These are phyloP conservation scores for Neosilurus hyrtlii DNA, from an alignment of 2,797 vertebrate genomes.

Conservation along the genomic window DNA sequence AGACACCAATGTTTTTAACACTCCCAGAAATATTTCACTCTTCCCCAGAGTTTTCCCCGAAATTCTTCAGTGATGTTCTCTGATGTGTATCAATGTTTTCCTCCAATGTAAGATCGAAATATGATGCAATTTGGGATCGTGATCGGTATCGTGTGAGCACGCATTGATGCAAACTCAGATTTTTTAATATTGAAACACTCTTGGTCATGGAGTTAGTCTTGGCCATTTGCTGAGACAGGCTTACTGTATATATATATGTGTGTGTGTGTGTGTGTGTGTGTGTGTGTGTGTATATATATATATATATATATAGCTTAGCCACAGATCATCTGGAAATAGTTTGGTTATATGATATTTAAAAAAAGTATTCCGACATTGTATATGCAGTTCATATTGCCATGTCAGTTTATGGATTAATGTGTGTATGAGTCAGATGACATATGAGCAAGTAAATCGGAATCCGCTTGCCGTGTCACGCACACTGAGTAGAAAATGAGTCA, in stretches of 20 bases:
- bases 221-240: neutral
- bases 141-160: no score
- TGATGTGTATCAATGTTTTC: no score
- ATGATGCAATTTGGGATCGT: no score
- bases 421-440: conserved; percentile 26
- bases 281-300: no score
- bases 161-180: no score
- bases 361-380: neutral
- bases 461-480: conserved; percentile 18
- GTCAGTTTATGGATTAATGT: neutral
- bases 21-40: no score
- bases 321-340: neutral
- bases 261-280: no score
- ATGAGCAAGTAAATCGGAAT: conserved; percentile 31
- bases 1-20: no score
- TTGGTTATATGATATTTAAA: neutral
- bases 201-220: neutral
- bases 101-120: no score
- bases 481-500: conserved; percentile 36
- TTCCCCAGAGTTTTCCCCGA: no score
- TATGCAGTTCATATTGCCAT: neutral
- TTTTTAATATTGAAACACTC: neutral
- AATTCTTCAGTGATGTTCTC: no score
- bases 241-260: no score
- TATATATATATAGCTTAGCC: neutral